Conservation (phyloP, 2,888 invertebrate genomes). For the Meteorus cinctellus region DNA sequence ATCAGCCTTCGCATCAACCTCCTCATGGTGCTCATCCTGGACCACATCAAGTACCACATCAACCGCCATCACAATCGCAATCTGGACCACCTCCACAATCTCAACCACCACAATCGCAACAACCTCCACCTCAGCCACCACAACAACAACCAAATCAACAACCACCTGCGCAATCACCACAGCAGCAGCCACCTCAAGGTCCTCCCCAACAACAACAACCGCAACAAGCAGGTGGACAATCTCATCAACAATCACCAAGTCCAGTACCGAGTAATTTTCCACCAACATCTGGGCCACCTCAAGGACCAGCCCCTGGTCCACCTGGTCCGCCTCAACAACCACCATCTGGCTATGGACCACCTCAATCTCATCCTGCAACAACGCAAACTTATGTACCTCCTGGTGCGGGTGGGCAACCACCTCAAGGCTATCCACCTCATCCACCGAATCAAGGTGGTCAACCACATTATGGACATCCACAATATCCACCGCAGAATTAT, state of each 20-base stretch:
- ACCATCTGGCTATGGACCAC: conserved; percentile 72
- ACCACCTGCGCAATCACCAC: conserved; percentile 67
- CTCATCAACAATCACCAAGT: conserved; percentile 73
- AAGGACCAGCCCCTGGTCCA: conserved; percentile 68
- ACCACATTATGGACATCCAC: conserved; percentile 75
- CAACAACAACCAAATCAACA: conserved; percentile 61
- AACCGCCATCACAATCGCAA: conserved; percentile 61
- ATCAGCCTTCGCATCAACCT: conserved; percentile 69
- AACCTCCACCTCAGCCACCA: conserved; percentile 51
- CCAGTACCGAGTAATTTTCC: conserved; percentile 76
- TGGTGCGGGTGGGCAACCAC: conserved; percentile 75
- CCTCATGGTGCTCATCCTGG: conserved; percentile 62
- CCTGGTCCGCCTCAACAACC: conserved; percentile 69
- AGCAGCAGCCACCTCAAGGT: conserved; percentile 59
- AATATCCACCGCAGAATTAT: conserved; percentile 77
- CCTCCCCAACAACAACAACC: conserved; percentile 65
- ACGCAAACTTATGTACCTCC: conserved; percentile 72
- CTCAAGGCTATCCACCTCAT: conserved; percentile 76
- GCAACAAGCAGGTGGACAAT: conserved; percentile 56
- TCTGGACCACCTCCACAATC: conserved; percentile 61
- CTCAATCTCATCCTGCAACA: conserved; percentile 75
- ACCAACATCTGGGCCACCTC: conserved; percentile 70
- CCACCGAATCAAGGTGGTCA: conserved; percentile 73
- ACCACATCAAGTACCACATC: conserved; percentile 75
- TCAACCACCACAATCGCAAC: conserved; percentile 17